Evolutionary conservation across 2,113 vertebrate genomes (phyloP).

Genomic region (Nasalis larvatus): DNA sequence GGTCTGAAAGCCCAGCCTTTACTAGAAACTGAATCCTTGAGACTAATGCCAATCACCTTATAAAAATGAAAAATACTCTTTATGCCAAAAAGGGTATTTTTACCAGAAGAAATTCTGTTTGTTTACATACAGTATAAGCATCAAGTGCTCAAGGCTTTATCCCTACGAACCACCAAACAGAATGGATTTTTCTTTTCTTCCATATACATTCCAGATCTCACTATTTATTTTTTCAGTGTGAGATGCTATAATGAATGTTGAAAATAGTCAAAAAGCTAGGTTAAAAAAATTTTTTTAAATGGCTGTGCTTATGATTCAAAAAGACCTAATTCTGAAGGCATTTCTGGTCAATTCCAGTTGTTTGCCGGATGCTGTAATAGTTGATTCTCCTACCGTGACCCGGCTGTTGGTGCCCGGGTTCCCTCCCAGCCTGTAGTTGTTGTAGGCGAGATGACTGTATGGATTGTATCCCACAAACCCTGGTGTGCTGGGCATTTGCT

Average conservation of each 20-base stretch:
- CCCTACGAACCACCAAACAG: slow-evolving; percentile 61
- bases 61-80: slow-evolving; percentile 39
- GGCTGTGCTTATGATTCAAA: slow-evolving; percentile 76
- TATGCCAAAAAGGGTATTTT: slow-evolving; percentile 22
- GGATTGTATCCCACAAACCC: slow-evolving; percentile 99
- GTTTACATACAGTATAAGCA: slow-evolving; percentile 7
- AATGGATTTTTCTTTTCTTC: slow-evolving; percentile 63
- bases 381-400: slow-evolving; percentile 99
- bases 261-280: slow-evolving; percentile 62
- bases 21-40: slow-evolving; percentile 24
- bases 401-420: slow-evolving; percentile 99
- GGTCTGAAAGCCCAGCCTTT: neutral
- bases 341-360: slow-evolving; percentile 85
- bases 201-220: slow-evolving; percentile 36
- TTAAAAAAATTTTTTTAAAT: slow-evolving; percentile 30
- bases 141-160: slow-evolving; percentile 26
- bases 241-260: slow-evolving; percentile 45
- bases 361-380: slow-evolving; percentile 87
- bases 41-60: slow-evolving; percentile 34
- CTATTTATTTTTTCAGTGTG: slow-evolving; percentile 25
- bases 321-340: slow-evolving; percentile 87
- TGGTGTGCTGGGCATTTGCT: slow-evolving; percentile 99
- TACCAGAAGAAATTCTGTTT: slow-evolving; percentile 50
- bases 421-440: slow-evolving; percentile 99
- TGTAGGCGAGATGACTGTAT: slow-evolving; percentile 99